phyloP scores from a whole-genome alignment of 1,140 invertebrate species.

The Drosophila ogumai region DNA sequence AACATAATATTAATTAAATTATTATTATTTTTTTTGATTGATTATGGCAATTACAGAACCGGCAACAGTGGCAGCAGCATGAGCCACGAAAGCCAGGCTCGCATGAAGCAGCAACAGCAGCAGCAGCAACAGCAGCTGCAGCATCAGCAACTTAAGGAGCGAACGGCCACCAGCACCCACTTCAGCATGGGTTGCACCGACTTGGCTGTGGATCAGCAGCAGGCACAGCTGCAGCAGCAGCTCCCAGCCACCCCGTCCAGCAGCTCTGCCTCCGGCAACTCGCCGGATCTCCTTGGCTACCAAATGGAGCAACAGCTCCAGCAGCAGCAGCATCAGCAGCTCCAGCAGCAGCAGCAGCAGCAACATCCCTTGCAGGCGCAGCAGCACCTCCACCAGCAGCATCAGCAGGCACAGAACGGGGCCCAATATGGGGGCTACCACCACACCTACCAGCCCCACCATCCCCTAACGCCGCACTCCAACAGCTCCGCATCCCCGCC shows the following conservation, averaged over 20 bases:
- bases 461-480: constrained; percentile 65
- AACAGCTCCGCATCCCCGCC: constrained; percentile 57
- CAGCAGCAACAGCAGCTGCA: constrained; percentile 65
- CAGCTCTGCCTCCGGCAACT: constrained; percentile 74
- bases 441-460: constrained; percentile 55
- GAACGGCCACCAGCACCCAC: constrained; percentile 31
- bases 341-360: constrained; percentile 33
- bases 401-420: constrained; percentile 42
- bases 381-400: constrained; percentile 57
- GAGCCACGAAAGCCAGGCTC: constrained; percentile 81
- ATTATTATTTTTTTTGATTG: background rate
- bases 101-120: constrained; percentile 81
- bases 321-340: constrained; percentile 58
- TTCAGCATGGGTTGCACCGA: constrained; percentile 61
- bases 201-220: constrained; percentile 55
- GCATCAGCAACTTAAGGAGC: constrained; percentile 60
- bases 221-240: constrained; percentile 39
- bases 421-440: constrained; percentile 52
- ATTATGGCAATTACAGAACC: constrained; percentile 53
- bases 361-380: constrained; percentile 29
- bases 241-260: constrained; percentile 66
- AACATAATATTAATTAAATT: background rate
- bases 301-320: constrained; percentile 66
- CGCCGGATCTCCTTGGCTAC: constrained; percentile 66
- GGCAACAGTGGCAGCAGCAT: constrained; percentile 58